Percentiles rank a stretch among this genome's conserved stretches.
Conservation (phyloP, 37 sponge, comb jelly and placozoan species). For the Spongilla lacustris region DNA sequence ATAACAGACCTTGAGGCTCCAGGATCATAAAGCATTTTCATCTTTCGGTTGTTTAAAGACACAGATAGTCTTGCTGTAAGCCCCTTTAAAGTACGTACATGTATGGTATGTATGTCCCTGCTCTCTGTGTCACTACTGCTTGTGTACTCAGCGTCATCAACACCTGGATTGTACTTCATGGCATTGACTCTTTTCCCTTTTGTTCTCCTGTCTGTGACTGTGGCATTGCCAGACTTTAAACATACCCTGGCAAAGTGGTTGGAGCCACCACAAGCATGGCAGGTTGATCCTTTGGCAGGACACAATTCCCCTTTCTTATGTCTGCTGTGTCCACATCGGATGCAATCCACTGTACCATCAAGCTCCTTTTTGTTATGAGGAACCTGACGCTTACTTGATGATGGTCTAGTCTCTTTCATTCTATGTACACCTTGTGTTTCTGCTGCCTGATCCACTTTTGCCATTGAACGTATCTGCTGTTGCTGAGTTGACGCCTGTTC, state of each 20-base stretch:
- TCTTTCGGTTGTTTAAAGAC: not conserved
- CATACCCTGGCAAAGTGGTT: constrained; percentile 60
- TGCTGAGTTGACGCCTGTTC: not conserved
- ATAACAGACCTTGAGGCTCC: not conserved
- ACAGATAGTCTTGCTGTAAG: not conserved
- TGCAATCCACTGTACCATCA: too few relatives aligned
- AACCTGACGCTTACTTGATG: not conserved
- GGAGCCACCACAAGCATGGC: constrained; percentile 32
- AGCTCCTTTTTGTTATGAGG: too few relatives aligned
- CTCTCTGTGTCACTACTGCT: not conserved
- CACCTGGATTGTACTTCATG: not conserved
- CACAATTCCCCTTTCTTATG: constrained; percentile 28
- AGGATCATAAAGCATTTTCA: not conserved
- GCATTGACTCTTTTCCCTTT: not conserved
- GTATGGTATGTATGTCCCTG: not conserved
- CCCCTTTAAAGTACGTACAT: not conserved
- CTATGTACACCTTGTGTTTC: not conserved
- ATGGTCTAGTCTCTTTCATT: not conserved
- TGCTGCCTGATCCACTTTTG: not conserved
- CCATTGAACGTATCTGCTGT: not conserved
- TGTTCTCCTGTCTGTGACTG: not conserved
- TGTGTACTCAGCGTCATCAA: not conserved
- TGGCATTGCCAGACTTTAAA: not conserved
- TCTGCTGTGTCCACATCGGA: not conserved
- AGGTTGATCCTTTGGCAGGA: constrained; percentile 47